phyloP scores from a whole-genome alignment of 2,888 invertebrate genomes.

The Antheraea assamensis region DNA sequence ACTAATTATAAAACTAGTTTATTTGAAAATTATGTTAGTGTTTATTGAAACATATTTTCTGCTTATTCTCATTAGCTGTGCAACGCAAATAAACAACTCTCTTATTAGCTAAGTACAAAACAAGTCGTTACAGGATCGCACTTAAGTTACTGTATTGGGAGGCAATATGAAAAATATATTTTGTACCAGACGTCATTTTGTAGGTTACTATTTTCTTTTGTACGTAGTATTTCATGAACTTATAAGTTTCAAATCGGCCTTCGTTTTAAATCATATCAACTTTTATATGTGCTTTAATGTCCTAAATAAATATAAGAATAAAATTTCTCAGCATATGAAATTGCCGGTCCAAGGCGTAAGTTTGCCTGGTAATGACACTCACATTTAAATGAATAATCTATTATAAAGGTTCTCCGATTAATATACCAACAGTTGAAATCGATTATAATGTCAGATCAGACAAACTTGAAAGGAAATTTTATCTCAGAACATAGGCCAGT shows the following conservation, averaged over 20 bases:
- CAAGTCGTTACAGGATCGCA: background rate
- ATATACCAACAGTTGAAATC: background rate
- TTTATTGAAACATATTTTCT: background rate
- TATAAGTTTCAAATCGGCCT: background rate
- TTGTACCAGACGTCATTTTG: background rate
- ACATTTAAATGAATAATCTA: background rate
- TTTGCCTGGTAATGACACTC: background rate
- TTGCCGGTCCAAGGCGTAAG: background rate
- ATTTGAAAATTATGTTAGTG: background rate
- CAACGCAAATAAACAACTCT: background rate
- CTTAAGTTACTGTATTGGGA: background rate
- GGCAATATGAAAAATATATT: background rate
- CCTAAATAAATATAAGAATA: background rate
- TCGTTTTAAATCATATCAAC: background rate
- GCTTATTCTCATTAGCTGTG: background rate
- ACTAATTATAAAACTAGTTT: background rate
- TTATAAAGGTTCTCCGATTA: background rate
- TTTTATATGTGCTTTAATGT: background rate
- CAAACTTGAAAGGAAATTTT: background rate
- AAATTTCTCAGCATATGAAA: background rate
- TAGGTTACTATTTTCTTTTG: background rate
- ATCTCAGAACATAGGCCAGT: too few relatives aligned
- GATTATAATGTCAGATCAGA: background rate
- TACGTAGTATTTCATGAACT: background rate
- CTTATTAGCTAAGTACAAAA: background rate